phyloP scores from a whole-genome alignment of 2,888 invertebrate genomes.

The Ophion ventricosus region DNA sequence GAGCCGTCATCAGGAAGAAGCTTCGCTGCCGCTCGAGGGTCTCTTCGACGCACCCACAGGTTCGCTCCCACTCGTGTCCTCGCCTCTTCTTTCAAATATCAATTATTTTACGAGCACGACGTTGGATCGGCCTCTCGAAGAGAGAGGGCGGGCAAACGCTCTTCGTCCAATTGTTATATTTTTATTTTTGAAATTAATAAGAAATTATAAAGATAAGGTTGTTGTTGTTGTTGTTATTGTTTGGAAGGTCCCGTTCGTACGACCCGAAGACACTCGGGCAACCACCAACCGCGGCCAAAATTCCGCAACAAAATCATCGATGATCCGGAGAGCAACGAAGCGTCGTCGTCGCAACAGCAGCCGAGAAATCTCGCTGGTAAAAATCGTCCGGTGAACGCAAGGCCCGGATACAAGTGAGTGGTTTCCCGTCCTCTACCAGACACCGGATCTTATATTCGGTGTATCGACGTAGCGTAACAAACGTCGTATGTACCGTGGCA shows the following conservation, averaged over 20 bases:
- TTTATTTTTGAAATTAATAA: background rate
- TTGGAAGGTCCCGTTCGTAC: conserved; percentile 68
- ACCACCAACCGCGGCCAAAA: conserved; percentile 75
- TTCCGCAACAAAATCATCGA: conserved; percentile 80
- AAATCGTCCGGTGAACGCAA: conserved; percentile 78
- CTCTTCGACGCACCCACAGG: conserved; percentile 84
- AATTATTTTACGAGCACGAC: too few species aligned
- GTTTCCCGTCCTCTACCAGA: background rate
- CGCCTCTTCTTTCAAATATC: background rate
- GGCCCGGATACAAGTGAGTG: conserved; percentile 78
- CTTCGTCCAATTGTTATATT: background rate
- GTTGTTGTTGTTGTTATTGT: background rate
- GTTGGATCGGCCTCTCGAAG: too few species aligned
- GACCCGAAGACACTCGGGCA: conserved; percentile 74
- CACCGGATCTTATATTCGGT: background rate
- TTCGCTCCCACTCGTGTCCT: conserved; percentile 15
- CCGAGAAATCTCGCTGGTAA: conserved; percentile 72
- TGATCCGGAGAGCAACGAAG: conserved; percentile 74
- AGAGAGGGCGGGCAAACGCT: too few species aligned
- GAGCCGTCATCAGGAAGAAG: conserved; percentile 85
- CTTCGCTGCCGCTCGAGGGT: conserved; percentile 85
- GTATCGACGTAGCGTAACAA: background rate
- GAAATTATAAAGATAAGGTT: background rate
- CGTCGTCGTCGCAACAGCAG: conserved; percentile 68
- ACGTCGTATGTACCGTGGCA: conserved; percentile 31